Evolutionary conservation across 2,113 vertebrate genomes (phyloP), one percentile per base, ranked within the genome.

Genomic region (Mesoclemmys tuberculata): DNA sequence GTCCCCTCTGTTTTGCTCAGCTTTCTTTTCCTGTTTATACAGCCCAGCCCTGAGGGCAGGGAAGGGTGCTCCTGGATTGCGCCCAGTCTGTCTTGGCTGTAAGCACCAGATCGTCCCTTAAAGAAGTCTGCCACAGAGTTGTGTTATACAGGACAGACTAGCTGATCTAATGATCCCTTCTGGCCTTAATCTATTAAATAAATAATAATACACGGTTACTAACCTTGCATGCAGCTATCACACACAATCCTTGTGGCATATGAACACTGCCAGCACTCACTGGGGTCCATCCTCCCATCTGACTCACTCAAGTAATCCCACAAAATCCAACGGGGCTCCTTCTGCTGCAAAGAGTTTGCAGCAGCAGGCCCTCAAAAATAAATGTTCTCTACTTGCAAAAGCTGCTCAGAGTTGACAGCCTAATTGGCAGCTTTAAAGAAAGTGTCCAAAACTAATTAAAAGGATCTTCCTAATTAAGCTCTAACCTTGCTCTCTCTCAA

Each of bases 401-500:
- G 85, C 11, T 1, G 0, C 85, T 80, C 31, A 38, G 52, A 91
- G 86, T 80, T 31, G 3, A 29, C 49, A 92, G 64, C 1, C 79
- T 24, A 48, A 82, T 6, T 84, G 90, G 79, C 61, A 93, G 80
- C 44, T 58, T 7, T 11, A 10, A 0, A 91, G 64, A 84, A 94
- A 94, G 92, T 44, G 93, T 2, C 48, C 82, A 86, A 87, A 96
- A 22, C 52, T 79, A 92, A 95, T 94, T 75, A 87, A 92, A 96
- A 90, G 83, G 84, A 27, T 96, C 29, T 74, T 84, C 89, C 48
- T 80, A 81, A 6, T 88, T 4, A 1, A 58, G 84, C 89, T 89
- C 94, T 85, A 58, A 92, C 95, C 94, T 90, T 96, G 94, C 87
- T 95, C 68, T 44, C 84, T 92, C 95, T 93, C 93, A 82, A 92